Conservation (phyloP, 2,113 vertebrate genomes). For the Catharus fuscescens region DNA sequence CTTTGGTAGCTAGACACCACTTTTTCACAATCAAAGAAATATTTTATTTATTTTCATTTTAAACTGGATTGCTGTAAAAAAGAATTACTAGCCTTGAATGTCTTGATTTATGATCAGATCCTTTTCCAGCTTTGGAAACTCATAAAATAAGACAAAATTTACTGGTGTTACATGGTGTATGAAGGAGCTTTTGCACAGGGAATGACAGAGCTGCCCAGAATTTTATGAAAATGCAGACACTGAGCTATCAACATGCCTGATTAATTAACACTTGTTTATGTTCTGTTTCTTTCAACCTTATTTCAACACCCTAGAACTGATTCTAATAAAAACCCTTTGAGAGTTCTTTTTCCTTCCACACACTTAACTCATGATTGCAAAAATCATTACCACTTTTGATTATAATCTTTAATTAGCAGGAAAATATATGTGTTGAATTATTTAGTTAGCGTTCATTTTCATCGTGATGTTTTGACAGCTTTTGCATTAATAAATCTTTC, state of each 20-base stretch:
- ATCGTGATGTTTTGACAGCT: conserved; percentile 9
- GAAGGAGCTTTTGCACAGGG: neutral
- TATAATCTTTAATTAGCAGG: conserved; percentile 63
- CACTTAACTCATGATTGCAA: conserved; percentile 50
- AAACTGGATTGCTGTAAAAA: neutral
- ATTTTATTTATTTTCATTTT: neutral
- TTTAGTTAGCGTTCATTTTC: conserved; percentile 38
- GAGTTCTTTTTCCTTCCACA: conserved; percentile 21
- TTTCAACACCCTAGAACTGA: conserved; percentile 26
- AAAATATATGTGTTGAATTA: conserved; percentile 57
- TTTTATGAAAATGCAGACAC: conserved; percentile 29
- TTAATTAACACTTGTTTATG: conserved; percentile 60
- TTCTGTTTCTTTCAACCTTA: conserved; percentile 33
- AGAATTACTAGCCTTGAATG: neutral
- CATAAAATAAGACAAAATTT: neutral
- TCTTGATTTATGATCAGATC: neutral
- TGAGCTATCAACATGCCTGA: neutral
- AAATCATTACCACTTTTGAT: conserved; percentile 61
- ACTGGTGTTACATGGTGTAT: neutral
- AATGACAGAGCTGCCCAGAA: neutral
- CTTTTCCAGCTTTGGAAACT: neutral
- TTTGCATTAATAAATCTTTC: conserved; percentile 30
- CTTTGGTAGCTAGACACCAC: neutral
- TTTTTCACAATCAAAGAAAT: neutral
- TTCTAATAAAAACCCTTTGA: conserved; percentile 31